Conservation (phyloP, 2,888 invertebrate genomes). For the Agonum fuliginosum region DNA sequence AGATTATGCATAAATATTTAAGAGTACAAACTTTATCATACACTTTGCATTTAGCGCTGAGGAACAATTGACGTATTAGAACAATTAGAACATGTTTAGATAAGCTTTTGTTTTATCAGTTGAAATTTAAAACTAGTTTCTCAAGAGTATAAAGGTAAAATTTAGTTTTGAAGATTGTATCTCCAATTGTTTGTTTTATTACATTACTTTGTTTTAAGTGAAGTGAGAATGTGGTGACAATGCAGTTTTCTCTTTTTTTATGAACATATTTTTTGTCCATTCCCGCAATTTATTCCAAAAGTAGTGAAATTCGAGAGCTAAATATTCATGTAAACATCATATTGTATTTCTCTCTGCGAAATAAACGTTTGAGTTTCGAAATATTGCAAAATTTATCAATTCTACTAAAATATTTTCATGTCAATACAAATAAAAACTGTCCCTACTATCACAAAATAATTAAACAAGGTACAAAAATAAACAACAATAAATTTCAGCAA, state of each 20-base stretch:
- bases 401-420: constrained; percentile 4
- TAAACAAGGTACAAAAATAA: constrained; percentile 37
- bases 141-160: neutral
- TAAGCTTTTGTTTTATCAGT: neutral
- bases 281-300: neutral
- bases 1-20: constrained; percentile 34
- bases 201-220: neutral
- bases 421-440: neutral
- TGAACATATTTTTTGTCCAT: neutral
- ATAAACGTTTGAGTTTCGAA: neutral
- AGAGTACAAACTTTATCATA: constrained; percentile 13
- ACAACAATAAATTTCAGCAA: constrained; percentile 36
- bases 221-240: neutral
- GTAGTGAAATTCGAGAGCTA: neutral
- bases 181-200: constrained; percentile 8
- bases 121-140: neutral
- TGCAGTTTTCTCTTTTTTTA: neutral
- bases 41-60: neutral
- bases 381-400: neutral
- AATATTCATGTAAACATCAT: no score
- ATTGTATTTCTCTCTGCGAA: no score
- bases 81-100: neutral
- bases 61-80: neutral
- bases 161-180: neutral
- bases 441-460: constrained; percentile 21